Conservation (phyloP, 2,888 invertebrate species). For the Melitaea athalia region DNA sequence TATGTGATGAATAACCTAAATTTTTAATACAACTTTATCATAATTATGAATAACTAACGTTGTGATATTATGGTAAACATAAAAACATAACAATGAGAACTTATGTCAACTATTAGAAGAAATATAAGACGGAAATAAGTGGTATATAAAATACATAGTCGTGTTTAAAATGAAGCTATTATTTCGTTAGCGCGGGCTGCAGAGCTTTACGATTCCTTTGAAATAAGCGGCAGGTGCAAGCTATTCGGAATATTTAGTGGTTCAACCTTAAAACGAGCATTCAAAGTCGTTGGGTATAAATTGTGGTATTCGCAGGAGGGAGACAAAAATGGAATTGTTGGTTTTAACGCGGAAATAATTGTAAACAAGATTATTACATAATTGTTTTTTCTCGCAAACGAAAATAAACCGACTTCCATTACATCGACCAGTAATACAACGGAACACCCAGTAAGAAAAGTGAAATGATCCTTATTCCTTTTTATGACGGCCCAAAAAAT, state of each 20-base stretch:
- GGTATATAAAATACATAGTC: not conserved
- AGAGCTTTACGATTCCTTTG: constrained; percentile 9
- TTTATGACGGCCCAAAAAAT: too few relatives aligned
- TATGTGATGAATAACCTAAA: not conserved
- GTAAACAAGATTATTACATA: too few relatives aligned
- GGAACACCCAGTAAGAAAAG: too few relatives aligned
- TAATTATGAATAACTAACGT: not conserved
- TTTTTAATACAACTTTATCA: not conserved
- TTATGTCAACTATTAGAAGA: not conserved
- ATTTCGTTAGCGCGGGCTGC: not conserved
- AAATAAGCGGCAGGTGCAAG: constrained; percentile 12
- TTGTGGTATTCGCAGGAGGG: constrained; percentile 5
- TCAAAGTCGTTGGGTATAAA: constrained; percentile 1
- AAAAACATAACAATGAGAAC: not conserved
- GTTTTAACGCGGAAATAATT: not conserved
- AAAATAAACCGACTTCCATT: too few relatives aligned
- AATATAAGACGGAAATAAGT: not conserved
- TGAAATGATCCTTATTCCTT: too few relatives aligned
- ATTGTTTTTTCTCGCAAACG: too few relatives aligned
- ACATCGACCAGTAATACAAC: too few relatives aligned
- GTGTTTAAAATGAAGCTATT: not conserved
- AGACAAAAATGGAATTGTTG: not conserved
- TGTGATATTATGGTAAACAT: too few relatives aligned
- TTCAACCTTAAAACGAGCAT: constrained; percentile 7
- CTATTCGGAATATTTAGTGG: constrained; percentile 12